Evolutionary conservation across 1,140 invertebrate species (phyloP).

Genomic region (Lepidurus arcticus): DNA sequence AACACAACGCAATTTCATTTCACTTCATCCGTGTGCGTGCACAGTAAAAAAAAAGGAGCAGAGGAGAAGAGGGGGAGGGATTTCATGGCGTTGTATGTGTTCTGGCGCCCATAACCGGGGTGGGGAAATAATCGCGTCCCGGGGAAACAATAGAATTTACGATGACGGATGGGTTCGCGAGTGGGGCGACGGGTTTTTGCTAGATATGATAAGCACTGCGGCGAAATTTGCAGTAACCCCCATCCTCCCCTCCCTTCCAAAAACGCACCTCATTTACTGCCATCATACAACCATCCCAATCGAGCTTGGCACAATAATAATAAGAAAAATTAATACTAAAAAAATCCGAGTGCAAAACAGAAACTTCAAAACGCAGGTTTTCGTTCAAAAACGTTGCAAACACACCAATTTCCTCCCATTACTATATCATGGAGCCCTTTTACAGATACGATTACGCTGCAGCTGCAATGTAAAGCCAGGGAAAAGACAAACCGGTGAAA

Average conservation of each 20-base stretch:
- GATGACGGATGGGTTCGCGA: constrained; percentile 16
- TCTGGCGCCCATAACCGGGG: background rate
- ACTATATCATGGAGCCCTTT: background rate
- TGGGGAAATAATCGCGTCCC: constrained; percentile 9
- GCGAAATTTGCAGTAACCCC: background rate
- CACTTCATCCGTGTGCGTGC: background rate
- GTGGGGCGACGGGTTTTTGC: background rate
- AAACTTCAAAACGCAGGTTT: background rate
- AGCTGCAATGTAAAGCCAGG: background rate
- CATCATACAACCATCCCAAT: background rate
- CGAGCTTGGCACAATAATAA: background rate
- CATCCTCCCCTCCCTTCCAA: background rate
- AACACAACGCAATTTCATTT: constrained; percentile 15
- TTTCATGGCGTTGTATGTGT: constrained; percentile 4
- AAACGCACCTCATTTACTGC: background rate
- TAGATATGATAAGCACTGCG: constrained; percentile 14
- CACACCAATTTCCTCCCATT: background rate
- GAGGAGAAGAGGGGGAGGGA: background rate
- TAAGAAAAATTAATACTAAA: background rate
- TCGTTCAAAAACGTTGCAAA: background rate
- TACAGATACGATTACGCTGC: background rate
- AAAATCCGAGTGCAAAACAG: constrained; percentile 1
- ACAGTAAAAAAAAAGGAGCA: background rate
- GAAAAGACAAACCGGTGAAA: background rate
- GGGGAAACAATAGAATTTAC: constrained; percentile 19